Evolutionary conservation across 2,888 invertebrate genomes (phyloP).

Genomic region (Hypolimnas misippus): DNA sequence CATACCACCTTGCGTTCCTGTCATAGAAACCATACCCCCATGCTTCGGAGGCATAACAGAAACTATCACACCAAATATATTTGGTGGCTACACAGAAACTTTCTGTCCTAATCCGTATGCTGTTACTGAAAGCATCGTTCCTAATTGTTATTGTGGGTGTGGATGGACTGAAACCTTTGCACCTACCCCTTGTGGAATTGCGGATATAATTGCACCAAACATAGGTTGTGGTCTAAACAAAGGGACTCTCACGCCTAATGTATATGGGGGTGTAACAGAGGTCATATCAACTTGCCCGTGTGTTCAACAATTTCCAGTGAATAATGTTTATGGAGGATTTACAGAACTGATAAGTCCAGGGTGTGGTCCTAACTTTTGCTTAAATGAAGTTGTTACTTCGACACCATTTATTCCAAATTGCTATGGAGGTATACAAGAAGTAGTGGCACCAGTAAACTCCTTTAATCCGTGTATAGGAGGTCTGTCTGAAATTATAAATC

Average conservation of each 20-base stretch:
- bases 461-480: slow-evolving; percentile 13
- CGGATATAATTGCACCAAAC: slow-evolving; percentile 31
- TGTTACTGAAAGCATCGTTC: slow-evolving; percentile 26
- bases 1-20: slow-evolving; percentile 34
- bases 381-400: slow-evolving; percentile 35
- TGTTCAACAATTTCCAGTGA: slow-evolving; percentile 22
- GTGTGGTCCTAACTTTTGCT: slow-evolving; percentile 39
- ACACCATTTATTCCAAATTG: slow-evolving; percentile 26
- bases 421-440: slow-evolving; percentile 26
- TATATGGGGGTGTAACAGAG: slow-evolving; percentile 33
- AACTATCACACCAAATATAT: slow-evolving; percentile 28
- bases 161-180: slow-evolving; percentile 31
- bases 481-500: slow-evolving; percentile 22
- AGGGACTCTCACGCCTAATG: slow-evolving; percentile 24
- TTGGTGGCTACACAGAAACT: slow-evolving; percentile 32
- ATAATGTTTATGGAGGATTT: slow-evolving; percentile 27
- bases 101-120: slow-evolving; percentile 25
- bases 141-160: slow-evolving; percentile 33
- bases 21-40: slow-evolving; percentile 39
- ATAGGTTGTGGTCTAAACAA: slow-evolving; percentile 13
- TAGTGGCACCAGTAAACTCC: slow-evolving; percentile 9
- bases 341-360: slow-evolving; percentile 33
- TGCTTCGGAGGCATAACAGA: slow-evolving; percentile 36
- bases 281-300: slow-evolving; percentile 23
- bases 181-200: slow-evolving; percentile 25